phyloP scores from a whole-genome alignment of 2,888 invertebrate species.

The Oligia latruncula region DNA sequence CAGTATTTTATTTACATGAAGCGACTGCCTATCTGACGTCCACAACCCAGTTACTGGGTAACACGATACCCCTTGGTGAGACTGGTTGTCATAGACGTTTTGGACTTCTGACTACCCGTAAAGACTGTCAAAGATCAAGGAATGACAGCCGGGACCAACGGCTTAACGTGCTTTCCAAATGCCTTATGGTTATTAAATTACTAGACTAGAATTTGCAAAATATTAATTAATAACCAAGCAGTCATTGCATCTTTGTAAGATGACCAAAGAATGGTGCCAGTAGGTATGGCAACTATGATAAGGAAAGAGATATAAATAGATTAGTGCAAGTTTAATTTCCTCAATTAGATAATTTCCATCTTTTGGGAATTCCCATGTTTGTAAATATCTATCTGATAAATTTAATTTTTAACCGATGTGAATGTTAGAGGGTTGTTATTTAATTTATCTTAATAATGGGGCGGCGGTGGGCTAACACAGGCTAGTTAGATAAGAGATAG shows the following conservation, averaged over 20 bases:
- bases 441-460: neutral
- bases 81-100: neutral
- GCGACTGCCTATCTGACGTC: no score
- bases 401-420: neutral
- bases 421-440: neutral
- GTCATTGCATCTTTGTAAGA: neutral
- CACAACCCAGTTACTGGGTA: no score
- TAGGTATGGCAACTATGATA: neutral
- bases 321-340: neutral
- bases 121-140: neutral
- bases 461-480: no score
- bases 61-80: neutral
- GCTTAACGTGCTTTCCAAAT: neutral
- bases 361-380: neutral
- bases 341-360: neutral
- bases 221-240: neutral
- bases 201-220: neutral
- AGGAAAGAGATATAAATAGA: neutral
- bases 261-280: neutral
- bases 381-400: neutral
- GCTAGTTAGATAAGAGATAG: no score
- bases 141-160: no score
- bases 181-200: neutral
- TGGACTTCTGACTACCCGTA: neutral
- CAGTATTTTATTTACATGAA: neutral